Percentiles rank a stretch among this genome's conserved stretches.
These are phyloP conservation scores for Plagodis pulveraria DNA, from an alignment of 2,888 invertebrate species.

Conservation along the genomic window DNA sequence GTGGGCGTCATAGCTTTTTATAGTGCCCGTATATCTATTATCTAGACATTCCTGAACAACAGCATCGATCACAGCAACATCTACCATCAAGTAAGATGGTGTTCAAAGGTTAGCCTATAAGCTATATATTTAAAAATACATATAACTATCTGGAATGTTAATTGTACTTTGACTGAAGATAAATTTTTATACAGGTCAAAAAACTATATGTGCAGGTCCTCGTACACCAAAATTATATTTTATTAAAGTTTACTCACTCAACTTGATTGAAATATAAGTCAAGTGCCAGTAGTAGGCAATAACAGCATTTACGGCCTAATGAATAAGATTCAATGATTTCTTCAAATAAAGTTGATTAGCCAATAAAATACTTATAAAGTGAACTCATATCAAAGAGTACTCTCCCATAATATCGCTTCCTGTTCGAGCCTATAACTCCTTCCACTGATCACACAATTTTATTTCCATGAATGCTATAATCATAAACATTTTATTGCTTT, in stretches of 20 bases:
- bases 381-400: constrained; percentile 53
- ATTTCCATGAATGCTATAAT: constrained; percentile 78
- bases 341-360: constrained; percentile 48
- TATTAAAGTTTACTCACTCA: constrained; percentile 21
- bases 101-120: too few species aligned
- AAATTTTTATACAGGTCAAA: too few species aligned
- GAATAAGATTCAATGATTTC: constrained; percentile 44
- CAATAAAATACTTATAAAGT: constrained; percentile 52
- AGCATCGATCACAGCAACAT: too few species aligned
- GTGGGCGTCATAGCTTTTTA: too few species aligned
- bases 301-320: constrained; percentile 28
- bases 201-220: too few species aligned
- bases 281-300: constrained; percentile 14
- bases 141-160: too few species aligned
- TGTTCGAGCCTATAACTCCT: constrained; percentile 58
- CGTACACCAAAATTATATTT: too few species aligned
- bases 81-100: too few species aligned
- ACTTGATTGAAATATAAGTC: constrained; percentile 29
- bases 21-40: too few species aligned
- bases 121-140: too few species aligned
- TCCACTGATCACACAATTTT: constrained; percentile 74
- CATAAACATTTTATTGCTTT: constrained; percentile 81
- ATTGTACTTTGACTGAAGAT: too few species aligned
- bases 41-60: too few species aligned
- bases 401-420: constrained; percentile 52